Percentiles rank a stretch among this genome's conserved stretches.
These are phyloP conservation scores for Lepidurus couesii DNA, from an alignment of 1,140 invertebrate genomes.

Conservation along the genomic window DNA sequence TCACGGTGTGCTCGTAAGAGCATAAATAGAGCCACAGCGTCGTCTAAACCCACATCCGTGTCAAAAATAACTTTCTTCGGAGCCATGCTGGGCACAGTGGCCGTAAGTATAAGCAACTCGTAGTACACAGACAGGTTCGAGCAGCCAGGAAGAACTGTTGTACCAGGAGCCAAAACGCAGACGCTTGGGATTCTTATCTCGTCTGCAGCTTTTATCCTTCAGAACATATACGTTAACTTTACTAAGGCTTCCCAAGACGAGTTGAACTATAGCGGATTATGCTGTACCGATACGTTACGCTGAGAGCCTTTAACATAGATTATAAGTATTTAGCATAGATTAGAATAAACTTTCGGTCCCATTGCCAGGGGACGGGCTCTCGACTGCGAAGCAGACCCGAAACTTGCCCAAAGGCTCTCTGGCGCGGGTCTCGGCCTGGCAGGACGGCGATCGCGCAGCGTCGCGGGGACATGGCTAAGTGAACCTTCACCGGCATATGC, in stretches of 20 bases:
- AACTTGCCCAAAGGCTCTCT: too few relatives aligned
- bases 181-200: too few relatives aligned
- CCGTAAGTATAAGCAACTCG: neutral
- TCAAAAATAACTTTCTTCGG: slow-evolving; percentile 39
- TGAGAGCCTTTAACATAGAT: neutral
- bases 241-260: neutral
- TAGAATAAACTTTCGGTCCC: too few relatives aligned
- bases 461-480: too few relatives aligned
- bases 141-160: neutral
- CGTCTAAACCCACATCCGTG: slow-evolving; percentile 42
- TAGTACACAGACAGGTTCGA: neutral
- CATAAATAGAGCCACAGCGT: slow-evolving; percentile 42
- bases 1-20: slow-evolving; percentile 40
- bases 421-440: too few relatives aligned
- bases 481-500: too few relatives aligned
- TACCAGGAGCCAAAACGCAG: neutral
- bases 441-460: too few relatives aligned
- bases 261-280: neutral
- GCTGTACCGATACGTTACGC: neutral
- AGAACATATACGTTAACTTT: neutral
- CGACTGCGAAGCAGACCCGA: too few relatives aligned
- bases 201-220: too few relatives aligned
- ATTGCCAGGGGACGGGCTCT: too few relatives aligned
- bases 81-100: slow-evolving; percentile 1
- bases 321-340: neutral